Base-by-base conservation (phyloP, 2,888 invertebrate species). In the Drosophila engyochracea region DNA sequence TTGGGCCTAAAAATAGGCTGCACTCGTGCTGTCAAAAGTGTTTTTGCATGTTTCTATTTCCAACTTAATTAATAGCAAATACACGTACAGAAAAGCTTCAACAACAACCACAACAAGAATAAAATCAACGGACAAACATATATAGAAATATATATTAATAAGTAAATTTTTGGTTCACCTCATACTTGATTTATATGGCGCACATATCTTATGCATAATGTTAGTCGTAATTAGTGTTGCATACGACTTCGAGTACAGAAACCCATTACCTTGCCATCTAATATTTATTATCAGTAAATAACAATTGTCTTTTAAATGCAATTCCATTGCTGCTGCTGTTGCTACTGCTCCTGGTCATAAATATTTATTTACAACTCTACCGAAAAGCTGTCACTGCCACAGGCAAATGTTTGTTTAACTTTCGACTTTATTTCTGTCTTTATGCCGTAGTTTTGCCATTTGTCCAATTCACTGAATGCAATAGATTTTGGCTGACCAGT, bases 41-140 rank as follows among this genome's bases (percentile, higher is more conserved):
- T 88, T 85, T 85, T 85, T 85, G 88, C 90, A 90, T 85, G 90
- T 85, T 89, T 88, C 88, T 77, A 82, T 85, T 89, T 90, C 64
- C 90, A 88, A 88, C 85, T 85, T 88, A 85, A 90, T 85, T 90
- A 85, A 90, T 86, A 75, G 90, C 90, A 90, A 90, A 85, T 83
- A 87, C 74, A 75, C 67, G 65, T 55, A 59, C 64, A 66, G 53
- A 55, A 53, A 49, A 68, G 47, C 60, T 69, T 44, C 22, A 73
- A 57, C 51, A 62, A 28, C 52, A 37, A 22, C 67, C 51, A 55
- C 28, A 51, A n/a, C 55, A 63, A 39, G 53, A 58, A n/a, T 63
- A 37, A n/a, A 33, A 59, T 4, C 37, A 30, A 47, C 41, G 19
- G 55, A 12, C 53, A 65, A 3, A 9, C 30, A 25, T 2, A 25